Base-by-base conservation (phyloP, 2,113 vertebrate genomes). In the Tyrannus savana region DNA sequence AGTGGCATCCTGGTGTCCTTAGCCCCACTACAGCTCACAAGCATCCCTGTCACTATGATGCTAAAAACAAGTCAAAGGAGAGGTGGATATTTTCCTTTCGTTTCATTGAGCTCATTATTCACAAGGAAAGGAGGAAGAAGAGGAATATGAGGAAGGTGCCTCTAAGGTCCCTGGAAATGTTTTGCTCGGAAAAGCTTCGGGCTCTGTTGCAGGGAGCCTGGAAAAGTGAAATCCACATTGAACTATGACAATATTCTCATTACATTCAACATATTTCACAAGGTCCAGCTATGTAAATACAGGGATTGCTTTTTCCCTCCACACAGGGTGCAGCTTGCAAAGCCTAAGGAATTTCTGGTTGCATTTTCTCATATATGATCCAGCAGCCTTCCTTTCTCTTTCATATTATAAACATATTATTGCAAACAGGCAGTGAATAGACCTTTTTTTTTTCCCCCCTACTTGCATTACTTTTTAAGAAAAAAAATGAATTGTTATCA, bases 401-500 rank as follows among this genome's bases (percentile, higher is more conserved):
- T 94, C 83, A 56, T 90, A 92, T 94, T 94, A 82, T 87, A 97
- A 95, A 95, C 67, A 73, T 94, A 94, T 97, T 94, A 93, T 84
- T 89, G 76, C 81, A 90, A 97, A 93, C 67, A 69, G 67, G 44
- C 53, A 41, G 73, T 94, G 92, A 96, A 96, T 91, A 91, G 89
- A 77, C 59, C 25, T 68, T 85, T 85, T 9, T 67, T 63, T 81
- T 73, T 68, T 41, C 13, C 12, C 39, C 39, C 39, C 39, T 41
- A 11, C 60, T 69, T 95, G 58, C 77, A 67, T 89, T 93, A 91
- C 81, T 91, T 96, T 1, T 58, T 56, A 33, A 21, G 33, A 1
- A 39, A 83, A 84, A 95, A 96, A 96, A 97, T 62, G 79, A 97
- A 96, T 96, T 95, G 94, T 92, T 96, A 96, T 97, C 76, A 94